phyloP scores from a whole-genome alignment of 2,888 invertebrate genomes.

The Urechis unicinctus region DNA sequence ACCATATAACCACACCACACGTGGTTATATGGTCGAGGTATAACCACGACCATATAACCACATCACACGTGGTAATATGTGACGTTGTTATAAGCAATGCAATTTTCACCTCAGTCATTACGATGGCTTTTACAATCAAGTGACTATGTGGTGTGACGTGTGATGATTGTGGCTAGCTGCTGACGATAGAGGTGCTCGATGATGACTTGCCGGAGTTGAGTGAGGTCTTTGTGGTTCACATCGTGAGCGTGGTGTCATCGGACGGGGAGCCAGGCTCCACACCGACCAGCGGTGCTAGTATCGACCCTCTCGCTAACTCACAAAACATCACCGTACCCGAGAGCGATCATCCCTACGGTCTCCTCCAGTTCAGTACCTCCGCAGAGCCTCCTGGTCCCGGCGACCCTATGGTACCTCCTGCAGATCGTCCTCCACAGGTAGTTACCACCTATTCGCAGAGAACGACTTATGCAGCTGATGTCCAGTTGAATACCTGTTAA shows the following conservation, averaged over 20 bases:
- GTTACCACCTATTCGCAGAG: too few relatives aligned
- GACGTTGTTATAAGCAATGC: too few relatives aligned
- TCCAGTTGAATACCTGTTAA: too few relatives aligned
- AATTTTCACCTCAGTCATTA: too few relatives aligned
- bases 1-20: too few relatives aligned
- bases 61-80: too few relatives aligned
- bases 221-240: conserved; percentile 33
- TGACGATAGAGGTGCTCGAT: conserved; percentile 29
- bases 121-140: too few relatives aligned
- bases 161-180: conserved; percentile 30
- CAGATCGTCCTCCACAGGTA: conserved; percentile 6
- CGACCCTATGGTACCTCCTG: conserved; percentile 26
- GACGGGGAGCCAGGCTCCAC: conserved; percentile 39
- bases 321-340: conserved; percentile 30
- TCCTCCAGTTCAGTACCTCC: conserved; percentile 38
- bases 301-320: conserved; percentile 22
- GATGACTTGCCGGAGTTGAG: conserved; percentile 37
- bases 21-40: too few relatives aligned
- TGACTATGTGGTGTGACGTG: too few relatives aligned
- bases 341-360: conserved; percentile 42
- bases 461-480: too few relatives aligned
- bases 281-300: conserved; percentile 44
- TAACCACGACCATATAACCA: too few relatives aligned
- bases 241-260: conserved; percentile 26
- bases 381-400: conserved; percentile 22